Conservation (phyloP, 2,797 vertebrate genomes). For the Sebastes steindachneri region DNA sequence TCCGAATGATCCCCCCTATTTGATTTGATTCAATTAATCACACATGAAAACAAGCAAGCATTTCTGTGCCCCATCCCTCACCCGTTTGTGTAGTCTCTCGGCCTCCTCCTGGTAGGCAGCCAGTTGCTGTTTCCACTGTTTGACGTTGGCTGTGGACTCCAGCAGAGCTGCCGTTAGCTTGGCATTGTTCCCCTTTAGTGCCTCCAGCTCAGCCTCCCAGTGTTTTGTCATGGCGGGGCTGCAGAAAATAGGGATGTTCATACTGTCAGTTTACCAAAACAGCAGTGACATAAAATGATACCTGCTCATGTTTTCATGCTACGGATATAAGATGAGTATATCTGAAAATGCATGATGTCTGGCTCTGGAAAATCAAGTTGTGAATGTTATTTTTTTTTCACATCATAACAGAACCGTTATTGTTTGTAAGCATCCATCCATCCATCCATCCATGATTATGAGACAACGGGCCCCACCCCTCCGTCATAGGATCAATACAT, state of each 20-base stretch:
- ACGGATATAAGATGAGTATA: not conserved
- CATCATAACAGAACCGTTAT: not conserved
- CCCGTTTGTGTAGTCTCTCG: constrained; percentile 96
- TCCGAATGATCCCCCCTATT: constrained; percentile 22
- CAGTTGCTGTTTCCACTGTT: constrained; percentile 99
- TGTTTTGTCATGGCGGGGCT: constrained; percentile 98
- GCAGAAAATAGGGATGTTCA: constrained; percentile 37
- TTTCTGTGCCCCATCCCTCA: constrained; percentile 68
- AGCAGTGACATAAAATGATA: not conserved
- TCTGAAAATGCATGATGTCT: not conserved
- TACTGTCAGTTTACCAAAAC: constrained; percentile 11
- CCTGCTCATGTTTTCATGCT: not conserved
- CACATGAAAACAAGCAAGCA: constrained; percentile 34
- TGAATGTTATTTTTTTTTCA: not conserved
- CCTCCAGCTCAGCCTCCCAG: constrained; percentile 97
- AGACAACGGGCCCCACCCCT: not conserved
- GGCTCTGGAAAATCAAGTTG: not conserved
- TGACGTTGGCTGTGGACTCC: constrained; percentile 98
- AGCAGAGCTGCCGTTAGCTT: constrained; percentile 96
- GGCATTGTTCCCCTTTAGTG: constrained; percentile 97
- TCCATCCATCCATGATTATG: not conserved
- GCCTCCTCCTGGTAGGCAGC: constrained; percentile 98
- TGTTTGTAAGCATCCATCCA: not conserved
- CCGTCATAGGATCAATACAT: not conserved
- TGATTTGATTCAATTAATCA: constrained; percentile 42